A percentile compares a stretch with the other conserved stretches of the same genome.
Evolutionary conservation across 1,140 invertebrate genomes (phyloP).

Genomic region (Popillia japonica): DNA sequence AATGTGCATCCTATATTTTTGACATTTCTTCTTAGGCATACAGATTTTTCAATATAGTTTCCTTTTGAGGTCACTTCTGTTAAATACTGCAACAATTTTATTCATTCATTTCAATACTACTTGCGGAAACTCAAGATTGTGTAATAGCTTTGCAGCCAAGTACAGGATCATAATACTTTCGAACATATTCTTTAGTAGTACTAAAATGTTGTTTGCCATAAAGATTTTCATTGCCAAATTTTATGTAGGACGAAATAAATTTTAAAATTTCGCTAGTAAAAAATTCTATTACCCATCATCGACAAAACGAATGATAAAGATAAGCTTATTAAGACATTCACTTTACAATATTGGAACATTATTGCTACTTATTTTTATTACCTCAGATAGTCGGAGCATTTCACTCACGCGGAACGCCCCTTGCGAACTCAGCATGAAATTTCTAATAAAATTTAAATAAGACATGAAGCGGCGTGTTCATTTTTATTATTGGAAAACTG

Average conservation of each 20-base stretch:
- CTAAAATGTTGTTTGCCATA: background rate
- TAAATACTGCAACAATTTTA: too few relatives aligned
- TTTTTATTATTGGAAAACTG: slow-evolving; percentile 26
- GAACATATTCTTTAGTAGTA: background rate
- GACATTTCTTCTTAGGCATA: too few relatives aligned
- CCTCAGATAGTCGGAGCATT: background rate
- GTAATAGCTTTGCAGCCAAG: background rate
- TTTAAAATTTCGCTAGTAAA: slow-evolving; percentile 17
- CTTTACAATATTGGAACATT: slow-evolving; percentile 28
- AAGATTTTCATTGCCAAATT: background rate
- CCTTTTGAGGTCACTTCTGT: too few relatives aligned
- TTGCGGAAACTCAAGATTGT: background rate
- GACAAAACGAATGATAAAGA: background rate
- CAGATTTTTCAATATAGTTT: too few relatives aligned
- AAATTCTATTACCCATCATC: slow-evolving; percentile 13
- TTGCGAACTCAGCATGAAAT: background rate
- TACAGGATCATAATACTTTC: background rate
- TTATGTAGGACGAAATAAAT: background rate
- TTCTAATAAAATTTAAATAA: slow-evolving; percentile 28
- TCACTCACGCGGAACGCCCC: background rate
- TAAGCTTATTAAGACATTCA: slow-evolving; percentile 20
- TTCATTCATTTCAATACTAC: too few relatives aligned
- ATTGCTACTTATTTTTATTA: slow-evolving; percentile 34
- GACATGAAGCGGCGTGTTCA: slow-evolving; percentile 3
- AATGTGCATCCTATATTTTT: too few relatives aligned